These are phyloP conservation scores for Sebastes ruberrimus DNA, from an alignment of 2,797 vertebrate species.

Conservation along the genomic window DNA sequence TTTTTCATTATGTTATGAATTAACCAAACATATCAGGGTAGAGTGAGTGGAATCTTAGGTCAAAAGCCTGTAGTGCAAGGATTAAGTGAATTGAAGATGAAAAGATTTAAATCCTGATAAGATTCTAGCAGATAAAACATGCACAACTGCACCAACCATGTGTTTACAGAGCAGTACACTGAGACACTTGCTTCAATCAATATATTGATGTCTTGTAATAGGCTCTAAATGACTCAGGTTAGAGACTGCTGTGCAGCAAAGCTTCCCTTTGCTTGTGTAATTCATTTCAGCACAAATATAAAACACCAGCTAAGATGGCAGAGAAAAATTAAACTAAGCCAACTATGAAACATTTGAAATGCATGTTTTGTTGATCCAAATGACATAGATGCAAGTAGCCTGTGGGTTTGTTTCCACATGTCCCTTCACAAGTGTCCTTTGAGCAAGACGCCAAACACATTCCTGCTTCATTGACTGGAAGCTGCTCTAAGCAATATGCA, in stretches of 20 bases:
- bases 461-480: not conserved
- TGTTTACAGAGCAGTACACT: conserved; percentile 80
- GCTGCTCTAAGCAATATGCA: not conserved
- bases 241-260: conserved; percentile 67
- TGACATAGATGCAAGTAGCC: not conserved
- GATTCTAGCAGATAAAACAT: conserved; percentile 78
- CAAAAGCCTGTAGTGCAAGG: conserved; percentile 29
- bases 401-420: not conserved
- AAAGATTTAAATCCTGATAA: conserved; percentile 73
- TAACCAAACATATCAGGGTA: not conserved
- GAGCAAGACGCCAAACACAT: not conserved
- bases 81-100: conserved; percentile 57
- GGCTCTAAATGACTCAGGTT: conserved; percentile 79
- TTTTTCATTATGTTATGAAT: not conserved
- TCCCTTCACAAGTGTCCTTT: not conserved
- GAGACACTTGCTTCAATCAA: conserved; percentile 78
- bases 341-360: not conserved
- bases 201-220: conserved; percentile 83
- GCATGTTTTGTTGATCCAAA: not conserved
- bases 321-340: conserved; percentile 12
- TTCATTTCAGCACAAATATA: conserved; percentile 34
- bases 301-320: conserved; percentile 8
- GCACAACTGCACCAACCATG: conserved; percentile 57
- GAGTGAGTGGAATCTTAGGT: conserved; percentile 28
- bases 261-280: conserved; percentile 43